Conservation (phyloP, 2,888 invertebrate genomes). For the Chaetogeoica ovagalla region DNA sequence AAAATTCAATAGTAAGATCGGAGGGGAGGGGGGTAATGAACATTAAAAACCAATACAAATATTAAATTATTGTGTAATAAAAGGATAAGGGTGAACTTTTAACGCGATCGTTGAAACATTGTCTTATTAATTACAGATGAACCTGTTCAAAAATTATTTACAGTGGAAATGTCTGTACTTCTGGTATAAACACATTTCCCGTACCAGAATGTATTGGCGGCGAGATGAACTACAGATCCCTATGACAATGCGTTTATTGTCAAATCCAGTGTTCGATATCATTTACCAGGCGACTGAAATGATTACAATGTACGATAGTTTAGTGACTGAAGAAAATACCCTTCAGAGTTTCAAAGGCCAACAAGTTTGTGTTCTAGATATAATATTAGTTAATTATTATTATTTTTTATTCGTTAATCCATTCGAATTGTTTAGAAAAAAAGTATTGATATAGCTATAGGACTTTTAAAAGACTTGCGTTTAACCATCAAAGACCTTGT, state of each 20-base stretch:
- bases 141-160: slow-evolving; percentile 18
- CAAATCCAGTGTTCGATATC: neutral
- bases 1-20: too few species aligned
- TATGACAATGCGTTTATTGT: neutral
- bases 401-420: neutral
- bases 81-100: too few species aligned
- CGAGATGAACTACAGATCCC: slow-evolving; percentile 1
- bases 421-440: neutral
- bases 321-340: neutral
- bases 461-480: neutral
- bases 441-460: neutral
- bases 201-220: neutral
- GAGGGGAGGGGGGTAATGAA: too few species aligned
- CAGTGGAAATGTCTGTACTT: slow-evolving; percentile 24
- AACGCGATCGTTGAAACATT: neutral
- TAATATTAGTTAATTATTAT: neutral
- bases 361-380: neutral
- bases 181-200: slow-evolving; percentile 32
- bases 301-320: slow-evolving; percentile 9
- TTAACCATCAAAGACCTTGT: neutral
- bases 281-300: neutral
- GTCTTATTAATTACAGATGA: slow-evolving; percentile 5
- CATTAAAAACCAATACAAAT: too few species aligned
- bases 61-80: too few species aligned
- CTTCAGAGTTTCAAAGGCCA: slow-evolving; percentile 12